These are phyloP conservation scores for Phasianus colchicus DNA, from an alignment of 2,113 vertebrate genomes.

Conservation along the genomic window DNA sequence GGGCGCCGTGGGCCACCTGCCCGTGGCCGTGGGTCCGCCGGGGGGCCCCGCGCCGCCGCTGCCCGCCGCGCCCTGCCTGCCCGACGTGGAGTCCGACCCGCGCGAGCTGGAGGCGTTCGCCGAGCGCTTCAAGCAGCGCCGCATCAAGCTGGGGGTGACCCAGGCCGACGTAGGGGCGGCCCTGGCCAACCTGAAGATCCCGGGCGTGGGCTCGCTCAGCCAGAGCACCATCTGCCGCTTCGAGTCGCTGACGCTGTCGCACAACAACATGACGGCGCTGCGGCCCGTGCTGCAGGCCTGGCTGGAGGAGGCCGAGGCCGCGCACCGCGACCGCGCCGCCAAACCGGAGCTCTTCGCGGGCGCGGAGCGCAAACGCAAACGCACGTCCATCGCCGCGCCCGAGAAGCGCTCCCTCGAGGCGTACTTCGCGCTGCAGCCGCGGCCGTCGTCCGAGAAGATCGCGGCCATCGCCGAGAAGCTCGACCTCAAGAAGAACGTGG, in stretches of 20 bases:
- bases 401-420: slow-evolving; percentile 98
- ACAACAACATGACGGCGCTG: slow-evolving; percentile 99
- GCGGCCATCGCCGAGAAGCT: slow-evolving; percentile 97
- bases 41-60: slow-evolving; percentile 65
- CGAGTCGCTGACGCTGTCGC: slow-evolving; percentile 96
- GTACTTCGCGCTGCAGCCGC: slow-evolving; percentile 96
- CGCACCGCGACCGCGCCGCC: slow-evolving; percentile 91
- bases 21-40: too few relatives aligned
- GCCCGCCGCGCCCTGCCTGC: slow-evolving; percentile 80
- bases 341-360: slow-evolving; percentile 98
- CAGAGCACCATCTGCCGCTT: slow-evolving; percentile 99
- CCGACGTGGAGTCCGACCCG: slow-evolving; percentile 96
- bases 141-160: slow-evolving; percentile 98
- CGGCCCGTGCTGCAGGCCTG: slow-evolving; percentile 98
- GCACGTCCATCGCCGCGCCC: slow-evolving; percentile 95
- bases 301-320: slow-evolving; percentile 98
- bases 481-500: slow-evolving; percentile 99
- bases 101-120: slow-evolving; percentile 98
- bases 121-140: slow-evolving; percentile 97
- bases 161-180: slow-evolving; percentile 97
- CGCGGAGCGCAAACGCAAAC: slow-evolving; percentile 95
- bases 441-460: slow-evolving; percentile 97
- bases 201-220: slow-evolving; percentile 97
- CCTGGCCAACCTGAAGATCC: slow-evolving; percentile 97
- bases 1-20: too few relatives aligned